A percentile compares a stretch with the other conserved stretches of the same genome.
These are phyloP conservation scores for Mirounga angustirostris DNA, from an alignment of 2,113 vertebrate species.

Conservation along the genomic window DNA sequence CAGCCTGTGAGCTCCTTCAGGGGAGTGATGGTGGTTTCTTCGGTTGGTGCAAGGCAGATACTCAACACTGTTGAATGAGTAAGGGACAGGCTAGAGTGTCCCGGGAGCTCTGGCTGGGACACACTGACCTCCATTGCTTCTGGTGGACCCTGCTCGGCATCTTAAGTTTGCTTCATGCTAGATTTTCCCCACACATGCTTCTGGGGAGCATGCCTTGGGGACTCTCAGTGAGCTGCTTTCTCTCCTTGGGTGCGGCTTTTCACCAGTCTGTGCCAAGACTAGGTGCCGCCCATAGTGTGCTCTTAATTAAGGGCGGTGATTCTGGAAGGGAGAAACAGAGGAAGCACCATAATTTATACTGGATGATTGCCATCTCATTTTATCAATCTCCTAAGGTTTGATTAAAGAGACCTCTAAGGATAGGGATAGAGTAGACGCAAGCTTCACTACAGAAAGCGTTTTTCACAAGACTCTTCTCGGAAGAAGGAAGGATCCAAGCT, in stretches of 20 bases:
- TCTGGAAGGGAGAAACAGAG: background rate
- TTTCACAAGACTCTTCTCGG: constrained; percentile 5
- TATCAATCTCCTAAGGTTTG: background rate
- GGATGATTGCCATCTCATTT: background rate
- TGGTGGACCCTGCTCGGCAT: background rate
- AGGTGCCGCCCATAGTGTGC: rapidly evolving
- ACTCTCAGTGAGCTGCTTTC: background rate
- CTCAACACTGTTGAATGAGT: background rate
- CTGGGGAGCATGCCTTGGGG: background rate
- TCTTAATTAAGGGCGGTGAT: background rate
- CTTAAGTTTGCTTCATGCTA: background rate
- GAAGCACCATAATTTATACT: background rate
- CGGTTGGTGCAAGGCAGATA: background rate
- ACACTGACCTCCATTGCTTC: background rate
- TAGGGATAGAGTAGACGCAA: background rate
- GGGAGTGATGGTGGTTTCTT: background rate
- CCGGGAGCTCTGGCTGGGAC: background rate
- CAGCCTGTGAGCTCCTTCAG: background rate
- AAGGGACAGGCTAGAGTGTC: background rate
- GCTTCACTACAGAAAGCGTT: background rate
- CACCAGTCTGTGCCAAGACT: background rate
- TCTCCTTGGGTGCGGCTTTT: background rate
- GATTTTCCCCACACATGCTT: background rate
- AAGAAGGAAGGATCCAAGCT: background rate
- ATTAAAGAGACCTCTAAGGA: background rate